Conservation (phyloP, 2,888 invertebrate species). For the Nipponacmea schrenckii region DNA sequence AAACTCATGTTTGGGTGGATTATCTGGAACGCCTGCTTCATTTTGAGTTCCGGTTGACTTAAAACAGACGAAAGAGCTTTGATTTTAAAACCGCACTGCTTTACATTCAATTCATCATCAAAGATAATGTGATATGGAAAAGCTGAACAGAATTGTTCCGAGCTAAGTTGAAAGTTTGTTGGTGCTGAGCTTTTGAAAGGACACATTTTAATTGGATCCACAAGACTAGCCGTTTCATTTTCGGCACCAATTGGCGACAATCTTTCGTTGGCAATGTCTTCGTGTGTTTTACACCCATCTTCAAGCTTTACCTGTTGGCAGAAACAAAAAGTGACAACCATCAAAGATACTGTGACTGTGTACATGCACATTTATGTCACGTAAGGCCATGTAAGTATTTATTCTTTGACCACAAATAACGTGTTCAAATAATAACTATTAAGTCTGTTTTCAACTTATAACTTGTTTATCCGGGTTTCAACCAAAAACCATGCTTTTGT, state of each 20-base stretch:
- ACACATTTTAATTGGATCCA: slow-evolving; percentile 21
- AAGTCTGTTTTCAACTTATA: no score
- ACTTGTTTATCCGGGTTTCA: no score
- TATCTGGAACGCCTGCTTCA: slow-evolving; percentile 48
- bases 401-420: no score
- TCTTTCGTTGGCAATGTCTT: slow-evolving; percentile 7
- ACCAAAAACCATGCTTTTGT: no score
- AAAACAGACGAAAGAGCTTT: slow-evolving; percentile 35
- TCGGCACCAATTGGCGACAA: neutral
- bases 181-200: neutral
- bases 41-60: slow-evolving; percentile 27
- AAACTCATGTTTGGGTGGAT: slow-evolving; percentile 56
- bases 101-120: slow-evolving; percentile 50
- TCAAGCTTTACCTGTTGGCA: neutral
- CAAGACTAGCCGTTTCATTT: neutral
- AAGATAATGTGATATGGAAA: slow-evolving; percentile 64
- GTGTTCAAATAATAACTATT: no score
- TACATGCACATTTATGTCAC: no score
- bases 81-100: slow-evolving; percentile 53
- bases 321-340: no score
- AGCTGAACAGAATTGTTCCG: slow-evolving; percentile 53
- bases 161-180: slow-evolving; percentile 38
- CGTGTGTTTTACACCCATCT: slow-evolving; percentile 14
- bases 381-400: no score
- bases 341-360: no score